Percentiles rank a stretch among this genome's conserved stretches.
Conservation (phyloP, 2,113 vertebrate genomes). For the Mohoua ochrocephala region DNA sequence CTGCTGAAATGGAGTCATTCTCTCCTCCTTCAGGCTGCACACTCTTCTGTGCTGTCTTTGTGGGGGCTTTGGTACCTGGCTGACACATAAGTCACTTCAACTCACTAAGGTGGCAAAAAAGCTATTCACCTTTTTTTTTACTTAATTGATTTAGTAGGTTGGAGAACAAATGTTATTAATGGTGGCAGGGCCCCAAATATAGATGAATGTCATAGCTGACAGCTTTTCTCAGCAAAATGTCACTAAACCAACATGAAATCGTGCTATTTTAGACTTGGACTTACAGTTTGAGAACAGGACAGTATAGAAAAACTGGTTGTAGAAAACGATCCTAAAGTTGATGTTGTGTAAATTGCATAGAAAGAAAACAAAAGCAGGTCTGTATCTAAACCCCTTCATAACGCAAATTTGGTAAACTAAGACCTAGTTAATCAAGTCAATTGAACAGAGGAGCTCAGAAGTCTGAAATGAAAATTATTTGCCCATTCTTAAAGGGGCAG, state of each 20-base stretch:
- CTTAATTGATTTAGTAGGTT: neutral
- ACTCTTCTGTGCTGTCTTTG: neutral
- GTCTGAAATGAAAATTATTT: neutral
- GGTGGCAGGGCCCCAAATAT: neutral
- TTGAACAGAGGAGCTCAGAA: neutral
- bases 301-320: neutral
- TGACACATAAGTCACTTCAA: neutral
- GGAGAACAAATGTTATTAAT: neutral
- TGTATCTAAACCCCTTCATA: neutral
- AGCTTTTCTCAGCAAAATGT: conserved; percentile 24
- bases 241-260: neutral
- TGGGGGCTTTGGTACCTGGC: neutral
- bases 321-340: neutral
- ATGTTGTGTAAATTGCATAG: neutral
- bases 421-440: neutral
- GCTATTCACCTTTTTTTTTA: neutral
- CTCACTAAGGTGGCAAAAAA: neutral
- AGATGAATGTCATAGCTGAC: neutral
- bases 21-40: neutral
- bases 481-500: neutral
- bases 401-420: neutral
- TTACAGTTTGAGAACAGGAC: neutral
- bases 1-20: neutral
- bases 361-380: neutral
- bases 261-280: neutral